Evolutionary conservation across 2,797 vertebrate species (phyloP).

Genomic region (Fistularia commersonii): DNA sequence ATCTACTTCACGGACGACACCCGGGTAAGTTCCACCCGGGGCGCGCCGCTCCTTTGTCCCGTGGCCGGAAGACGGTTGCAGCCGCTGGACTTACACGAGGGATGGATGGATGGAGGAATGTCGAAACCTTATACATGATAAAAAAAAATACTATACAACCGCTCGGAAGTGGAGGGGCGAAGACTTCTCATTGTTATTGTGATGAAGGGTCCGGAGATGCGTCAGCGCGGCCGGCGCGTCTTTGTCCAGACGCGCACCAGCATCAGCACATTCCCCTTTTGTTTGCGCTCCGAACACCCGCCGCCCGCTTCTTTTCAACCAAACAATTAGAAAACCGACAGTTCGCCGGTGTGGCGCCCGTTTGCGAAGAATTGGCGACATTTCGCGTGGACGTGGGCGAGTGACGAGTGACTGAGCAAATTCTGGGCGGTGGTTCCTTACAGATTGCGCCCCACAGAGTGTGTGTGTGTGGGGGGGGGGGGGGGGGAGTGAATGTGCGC

Average conservation of each 20-base stretch:
- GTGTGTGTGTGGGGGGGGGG: conserved; percentile 10
- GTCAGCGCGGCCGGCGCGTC: conserved; percentile 3
- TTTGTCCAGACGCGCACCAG: conserved; percentile 29
- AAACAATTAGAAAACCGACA: no score
- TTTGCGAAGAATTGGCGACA: no score
- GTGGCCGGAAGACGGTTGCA: neutral
- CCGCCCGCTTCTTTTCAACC: no score
- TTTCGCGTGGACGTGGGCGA: no score
- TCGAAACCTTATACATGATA: neutral
- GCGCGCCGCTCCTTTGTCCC: neutral
- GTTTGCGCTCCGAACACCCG: conserved; percentile 24
- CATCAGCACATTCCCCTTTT: conserved; percentile 45
- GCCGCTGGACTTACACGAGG: no score
- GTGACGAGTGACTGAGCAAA: conserved; percentile 7
- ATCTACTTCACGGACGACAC: conserved; percentile 32
- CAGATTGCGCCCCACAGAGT: conserved; percentile 27
- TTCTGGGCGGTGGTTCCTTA: conserved; percentile 74
- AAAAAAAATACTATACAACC: no score
- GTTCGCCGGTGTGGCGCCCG: no score
- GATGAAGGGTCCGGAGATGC: no score
- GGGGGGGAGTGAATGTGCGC: conserved; percentile 51
- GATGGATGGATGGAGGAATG: no score
- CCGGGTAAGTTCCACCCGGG: conserved; percentile 53
- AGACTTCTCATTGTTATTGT: no score
- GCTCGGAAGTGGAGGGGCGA: no score